phyloP scores from a whole-genome alignment of 2,888 invertebrate species.

The Nomada goodeniana region DNA sequence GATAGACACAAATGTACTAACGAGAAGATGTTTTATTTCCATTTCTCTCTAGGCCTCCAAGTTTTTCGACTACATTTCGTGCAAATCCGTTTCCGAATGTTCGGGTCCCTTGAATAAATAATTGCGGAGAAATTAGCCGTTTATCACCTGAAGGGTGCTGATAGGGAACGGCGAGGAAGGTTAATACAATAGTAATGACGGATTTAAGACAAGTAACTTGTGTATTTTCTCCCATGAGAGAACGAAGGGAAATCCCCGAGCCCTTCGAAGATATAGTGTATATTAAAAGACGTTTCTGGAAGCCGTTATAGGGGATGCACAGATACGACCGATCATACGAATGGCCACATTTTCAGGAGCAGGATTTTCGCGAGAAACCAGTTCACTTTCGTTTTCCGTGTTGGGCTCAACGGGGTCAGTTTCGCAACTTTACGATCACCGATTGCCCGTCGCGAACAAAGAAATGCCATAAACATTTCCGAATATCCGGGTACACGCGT shows the following conservation, averaged over 20 bases:
- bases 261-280: constrained; percentile 83
- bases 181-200: constrained; percentile 51
- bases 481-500: not conserved
- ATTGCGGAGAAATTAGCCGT: not conserved
- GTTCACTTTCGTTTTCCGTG: constrained; percentile 72
- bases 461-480: not conserved
- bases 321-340: constrained; percentile 83
- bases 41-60: too few relatives aligned
- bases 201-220: constrained; percentile 61
- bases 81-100: not conserved
- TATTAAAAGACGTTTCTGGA: constrained; percentile 84
- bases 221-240: constrained; percentile 43
- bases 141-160: not conserved
- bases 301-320: constrained; percentile 70
- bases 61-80: not conserved
- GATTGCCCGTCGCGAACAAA: constrained; percentile 6
- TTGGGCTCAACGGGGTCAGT: constrained; percentile 52
- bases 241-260: constrained; percentile 74
- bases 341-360: constrained; percentile 82
- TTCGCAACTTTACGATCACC: constrained; percentile 38
- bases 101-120: not conserved
- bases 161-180: constrained; percentile 19
- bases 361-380: constrained; percentile 76
- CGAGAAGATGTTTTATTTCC: too few relatives aligned
- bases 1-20: not conserved